Conservation (phyloP, 2,113 vertebrate species). For the Centropus unirufus region DNA sequence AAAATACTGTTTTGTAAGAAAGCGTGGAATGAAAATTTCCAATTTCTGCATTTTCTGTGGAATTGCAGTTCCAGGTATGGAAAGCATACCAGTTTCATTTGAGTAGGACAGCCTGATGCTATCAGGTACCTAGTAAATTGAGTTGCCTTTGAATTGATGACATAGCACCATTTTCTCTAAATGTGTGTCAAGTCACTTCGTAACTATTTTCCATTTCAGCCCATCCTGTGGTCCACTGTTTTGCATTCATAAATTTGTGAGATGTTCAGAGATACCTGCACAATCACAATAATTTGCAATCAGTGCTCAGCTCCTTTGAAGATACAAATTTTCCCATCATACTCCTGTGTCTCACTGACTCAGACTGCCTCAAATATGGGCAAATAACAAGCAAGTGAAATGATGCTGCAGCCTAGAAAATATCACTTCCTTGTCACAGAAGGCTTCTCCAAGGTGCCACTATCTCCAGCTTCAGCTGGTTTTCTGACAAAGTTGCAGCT, state of each 20-base stretch:
- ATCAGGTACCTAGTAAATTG: background rate
- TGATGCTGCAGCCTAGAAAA: background rate
- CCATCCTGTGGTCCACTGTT: background rate
- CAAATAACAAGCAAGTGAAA: background rate
- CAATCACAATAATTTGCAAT: background rate
- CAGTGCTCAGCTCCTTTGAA: background rate
- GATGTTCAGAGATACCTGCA: background rate
- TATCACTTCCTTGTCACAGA: background rate
- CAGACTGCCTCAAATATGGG: background rate
- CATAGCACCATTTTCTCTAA: background rate
- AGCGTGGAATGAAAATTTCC: background rate
- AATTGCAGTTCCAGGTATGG: slow-evolving; percentile 35
- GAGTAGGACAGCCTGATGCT: slow-evolving; percentile 33
- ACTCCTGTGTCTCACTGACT: background rate
- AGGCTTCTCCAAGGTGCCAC: background rate
- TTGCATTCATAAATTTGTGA: background rate
- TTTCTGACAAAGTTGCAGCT: background rate
- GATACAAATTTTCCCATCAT: background rate
- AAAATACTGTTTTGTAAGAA: background rate
- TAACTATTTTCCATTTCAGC: background rate
- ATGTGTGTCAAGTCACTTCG: background rate
- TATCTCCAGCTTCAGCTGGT: background rate
- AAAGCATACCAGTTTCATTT: slow-evolving; percentile 27
- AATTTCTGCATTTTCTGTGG: background rate
- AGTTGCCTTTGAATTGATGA: background rate